Percentiles rank a stretch among this genome's conserved stretches.
phyloP scores from a whole-genome alignment of 2,888 invertebrate genomes.

The Andrena bucephala region DNA sequence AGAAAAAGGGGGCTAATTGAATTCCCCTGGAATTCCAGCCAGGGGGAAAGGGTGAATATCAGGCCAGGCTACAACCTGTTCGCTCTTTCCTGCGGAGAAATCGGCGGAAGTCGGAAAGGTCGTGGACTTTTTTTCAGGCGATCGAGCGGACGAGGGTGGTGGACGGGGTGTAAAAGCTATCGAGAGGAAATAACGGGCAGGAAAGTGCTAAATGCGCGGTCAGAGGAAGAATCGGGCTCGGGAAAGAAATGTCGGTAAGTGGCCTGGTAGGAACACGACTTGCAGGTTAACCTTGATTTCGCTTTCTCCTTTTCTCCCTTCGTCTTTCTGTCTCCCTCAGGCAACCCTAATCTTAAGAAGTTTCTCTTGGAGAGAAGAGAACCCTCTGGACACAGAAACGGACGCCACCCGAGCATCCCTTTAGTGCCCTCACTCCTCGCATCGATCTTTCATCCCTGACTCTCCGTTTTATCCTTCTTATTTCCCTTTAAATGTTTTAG shows the following conservation, averaged over 20 bases:
- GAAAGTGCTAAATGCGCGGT: slow-evolving; percentile 60
- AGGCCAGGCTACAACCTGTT: slow-evolving; percentile 8
- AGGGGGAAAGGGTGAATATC: background rate
- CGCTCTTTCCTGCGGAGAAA: slow-evolving; percentile 4
- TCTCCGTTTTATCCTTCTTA: background rate
- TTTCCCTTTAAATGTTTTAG: slow-evolving; percentile 10
- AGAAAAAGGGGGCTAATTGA: slow-evolving; percentile 2
- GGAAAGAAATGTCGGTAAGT: slow-evolving; percentile 55
- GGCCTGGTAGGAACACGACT: slow-evolving; percentile 62
- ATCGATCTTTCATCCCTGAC: slow-evolving; percentile 54
- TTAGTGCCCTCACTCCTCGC: slow-evolving; percentile 1
- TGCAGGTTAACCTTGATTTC: slow-evolving; percentile 68
- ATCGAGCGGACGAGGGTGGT: slow-evolving; percentile 38
- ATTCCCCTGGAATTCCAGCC: background rate
- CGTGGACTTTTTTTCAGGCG: slow-evolving; percentile 34
- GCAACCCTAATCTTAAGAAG: slow-evolving; percentile 26
- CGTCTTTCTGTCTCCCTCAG: background rate
- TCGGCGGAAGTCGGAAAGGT: slow-evolving; percentile 30
- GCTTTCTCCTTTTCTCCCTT: slow-evolving; percentile 52
- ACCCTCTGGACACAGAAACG: slow-evolving; percentile 29
- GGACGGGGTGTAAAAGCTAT: slow-evolving; percentile 58
- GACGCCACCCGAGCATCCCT: slow-evolving; percentile 41
- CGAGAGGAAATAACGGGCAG: slow-evolving; percentile 61
- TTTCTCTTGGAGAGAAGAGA: slow-evolving; percentile 9
- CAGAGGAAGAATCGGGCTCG: slow-evolving; percentile 28